phyloP scores from a whole-genome alignment of 1,140 invertebrate genomes.

The Hyphantria cunea region DNA sequence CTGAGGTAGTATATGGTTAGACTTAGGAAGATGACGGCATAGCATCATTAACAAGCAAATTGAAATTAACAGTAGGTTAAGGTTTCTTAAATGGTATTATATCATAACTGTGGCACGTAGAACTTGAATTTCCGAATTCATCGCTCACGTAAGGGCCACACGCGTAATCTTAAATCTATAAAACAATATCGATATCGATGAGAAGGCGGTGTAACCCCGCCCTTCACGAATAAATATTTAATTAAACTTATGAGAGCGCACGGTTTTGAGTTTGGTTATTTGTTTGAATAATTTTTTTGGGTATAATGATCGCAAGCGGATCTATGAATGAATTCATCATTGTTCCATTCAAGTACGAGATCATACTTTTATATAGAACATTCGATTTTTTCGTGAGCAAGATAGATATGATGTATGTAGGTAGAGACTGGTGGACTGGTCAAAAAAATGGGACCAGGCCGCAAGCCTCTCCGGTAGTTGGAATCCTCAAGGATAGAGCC shows the following conservation, averaged over 20 bases:
- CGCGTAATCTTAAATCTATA: slow-evolving; percentile 66
- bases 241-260: slow-evolving; percentile 67
- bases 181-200: slow-evolving; percentile 73
- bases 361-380: not conserved
- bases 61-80: too few relatives aligned
- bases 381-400: too few relatives aligned
- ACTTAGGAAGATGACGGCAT: too few relatives aligned
- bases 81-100: too few relatives aligned
- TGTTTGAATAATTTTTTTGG: slow-evolving; percentile 31
- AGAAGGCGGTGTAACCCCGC: slow-evolving; percentile 57
- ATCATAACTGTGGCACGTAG: too few relatives aligned
- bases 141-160: slow-evolving; percentile 36
- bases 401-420: too few relatives aligned
- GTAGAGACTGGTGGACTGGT: too few relatives aligned
- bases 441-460: too few relatives aligned
- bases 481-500: too few relatives aligned
- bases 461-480: too few relatives aligned
- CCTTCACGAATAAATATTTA: slow-evolving; percentile 76
- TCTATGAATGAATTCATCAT: slow-evolving; percentile 18
- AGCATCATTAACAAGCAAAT: too few relatives aligned
- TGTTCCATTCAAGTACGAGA: not conserved
- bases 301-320: slow-evolving; percentile 18
- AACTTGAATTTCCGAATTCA: not conserved
- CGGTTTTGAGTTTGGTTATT: slow-evolving; percentile 43
- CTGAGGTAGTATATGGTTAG: too few relatives aligned